These are phyloP conservation scores for Philereme vetulata DNA, from an alignment of 2,888 invertebrate genomes.

Conservation along the genomic window DNA sequence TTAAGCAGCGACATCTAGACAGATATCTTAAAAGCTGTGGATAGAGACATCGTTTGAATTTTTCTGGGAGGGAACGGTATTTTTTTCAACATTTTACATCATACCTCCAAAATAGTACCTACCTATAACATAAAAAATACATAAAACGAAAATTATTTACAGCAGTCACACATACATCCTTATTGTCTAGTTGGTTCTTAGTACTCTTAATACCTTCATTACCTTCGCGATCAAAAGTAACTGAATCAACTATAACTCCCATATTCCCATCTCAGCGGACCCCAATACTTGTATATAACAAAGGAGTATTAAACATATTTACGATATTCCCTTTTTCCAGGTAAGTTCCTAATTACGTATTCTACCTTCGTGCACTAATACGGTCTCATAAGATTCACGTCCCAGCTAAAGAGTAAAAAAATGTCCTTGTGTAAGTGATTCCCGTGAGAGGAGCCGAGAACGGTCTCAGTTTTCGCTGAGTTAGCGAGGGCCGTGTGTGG, in stretches of 20 bases:
- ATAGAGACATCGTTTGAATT: too few relatives aligned
- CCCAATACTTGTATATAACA: slow-evolving; percentile 1
- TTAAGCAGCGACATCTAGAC: too few relatives aligned
- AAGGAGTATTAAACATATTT: slow-evolving; percentile 26
- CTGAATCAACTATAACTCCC: not conserved
- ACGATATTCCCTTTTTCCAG: slow-evolving; percentile 35
- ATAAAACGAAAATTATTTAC: too few relatives aligned
- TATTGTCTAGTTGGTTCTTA: too few relatives aligned
- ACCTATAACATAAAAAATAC: too few relatives aligned
- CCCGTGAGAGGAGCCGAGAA: slow-evolving; percentile 59
- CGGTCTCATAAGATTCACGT: slow-evolving; percentile 41
- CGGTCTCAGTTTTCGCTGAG: slow-evolving; percentile 73
- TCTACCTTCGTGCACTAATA: slow-evolving; percentile 43
- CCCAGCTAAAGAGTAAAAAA: slow-evolving; percentile 51
- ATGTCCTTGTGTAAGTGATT: slow-evolving; percentile 60
- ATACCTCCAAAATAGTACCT: too few relatives aligned
- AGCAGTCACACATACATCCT: too few relatives aligned
- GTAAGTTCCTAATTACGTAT: slow-evolving; percentile 32
- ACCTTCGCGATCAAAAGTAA: too few relatives aligned
- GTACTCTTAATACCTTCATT: too few relatives aligned
- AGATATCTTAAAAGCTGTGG: too few relatives aligned
- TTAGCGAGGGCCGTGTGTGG: slow-evolving; percentile 80
- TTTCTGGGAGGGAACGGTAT: too few relatives aligned
- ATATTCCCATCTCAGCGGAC: slow-evolving; percentile 11
- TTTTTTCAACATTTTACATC: too few relatives aligned